Percentiles rank a stretch among this genome's conserved stretches.
These are phyloP conservation scores for Lacerta agilis DNA, from an alignment of 2,797 vertebrate species.

Conservation along the genomic window DNA sequence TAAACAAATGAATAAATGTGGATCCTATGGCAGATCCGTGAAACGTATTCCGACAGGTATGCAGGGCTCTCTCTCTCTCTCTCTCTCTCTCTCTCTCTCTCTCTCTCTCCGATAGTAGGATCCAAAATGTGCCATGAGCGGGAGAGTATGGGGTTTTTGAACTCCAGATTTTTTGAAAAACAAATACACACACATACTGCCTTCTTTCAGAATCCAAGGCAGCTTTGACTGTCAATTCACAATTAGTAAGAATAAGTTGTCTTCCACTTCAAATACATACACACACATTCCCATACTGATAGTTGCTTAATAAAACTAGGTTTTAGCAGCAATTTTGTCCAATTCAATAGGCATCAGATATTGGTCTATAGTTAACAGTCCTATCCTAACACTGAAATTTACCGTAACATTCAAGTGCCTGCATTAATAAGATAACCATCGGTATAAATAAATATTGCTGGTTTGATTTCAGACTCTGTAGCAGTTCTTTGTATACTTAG, in stretches of 20 bases:
- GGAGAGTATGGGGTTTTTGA: no score
- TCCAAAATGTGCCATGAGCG: no score
- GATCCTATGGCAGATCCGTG: no score
- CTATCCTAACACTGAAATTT: constrained; percentile 26
- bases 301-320: constrained; percentile 20
- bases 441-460: constrained; percentile 46
- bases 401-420: constrained; percentile 3
- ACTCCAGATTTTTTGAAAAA: not conserved
- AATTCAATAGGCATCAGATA: not conserved
- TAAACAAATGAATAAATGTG: no score
- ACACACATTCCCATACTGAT: constrained; percentile 24
- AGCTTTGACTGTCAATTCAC: not conserved
- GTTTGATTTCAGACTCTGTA: not conserved
- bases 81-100: no score
- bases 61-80: no score
- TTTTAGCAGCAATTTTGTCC: constrained; percentile 27
- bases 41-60: no score
- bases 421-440: not conserved
- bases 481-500: constrained; percentile 46
- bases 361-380: constrained; percentile 27
- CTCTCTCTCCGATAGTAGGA: no score
- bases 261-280: not conserved
- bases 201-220: not conserved
- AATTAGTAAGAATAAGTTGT: not conserved
- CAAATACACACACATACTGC: not conserved